Evolutionary conservation across 1,140 invertebrate species (phyloP).

Genomic region (Ceratosolen fusciceps): DNA sequence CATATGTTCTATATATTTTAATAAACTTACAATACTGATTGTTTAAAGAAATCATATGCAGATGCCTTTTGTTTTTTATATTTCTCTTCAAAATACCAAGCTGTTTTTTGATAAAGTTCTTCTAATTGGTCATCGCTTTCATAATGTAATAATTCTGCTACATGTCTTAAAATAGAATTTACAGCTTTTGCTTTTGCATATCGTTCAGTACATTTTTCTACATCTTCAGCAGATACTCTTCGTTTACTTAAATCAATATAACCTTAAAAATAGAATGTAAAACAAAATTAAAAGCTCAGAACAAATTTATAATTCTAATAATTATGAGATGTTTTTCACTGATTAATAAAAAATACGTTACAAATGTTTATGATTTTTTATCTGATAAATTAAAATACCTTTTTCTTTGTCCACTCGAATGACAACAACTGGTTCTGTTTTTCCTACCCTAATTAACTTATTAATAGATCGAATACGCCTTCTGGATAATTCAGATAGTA

Average conservation of each 20-base stretch:
- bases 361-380: too few species aligned
- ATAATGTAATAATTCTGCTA: slow-evolving; percentile 94
- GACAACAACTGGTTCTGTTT: slow-evolving; percentile 99
- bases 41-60: slow-evolving; percentile 98
- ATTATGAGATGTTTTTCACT: too few species aligned
- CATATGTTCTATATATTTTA: slow-evolving; percentile 16
- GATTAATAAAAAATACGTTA: too few species aligned
- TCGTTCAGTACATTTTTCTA: slow-evolving; percentile 97
- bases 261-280: slow-evolving; percentile 72
- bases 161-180: slow-evolving; percentile 97
- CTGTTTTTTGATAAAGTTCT: slow-evolving; percentile 96
- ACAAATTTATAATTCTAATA: too few species aligned
- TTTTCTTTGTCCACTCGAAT: slow-evolving; percentile 99
- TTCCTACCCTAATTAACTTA: slow-evolving; percentile 98
- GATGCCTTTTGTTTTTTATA: slow-evolving; percentile 91
- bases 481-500: slow-evolving; percentile 95
- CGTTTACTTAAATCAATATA: slow-evolving; percentile 99
- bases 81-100: slow-evolving; percentile 99
- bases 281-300: neutral
- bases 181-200: slow-evolving; percentile 99
- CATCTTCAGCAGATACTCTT: slow-evolving; percentile 97
- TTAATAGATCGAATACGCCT: slow-evolving; percentile 99
- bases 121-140: slow-evolving; percentile 93
- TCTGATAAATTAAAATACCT: slow-evolving; percentile 74
- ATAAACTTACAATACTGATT: slow-evolving; percentile 91